A percentile compares a stretch with the other conserved stretches of the same genome.
Conservation (phyloP, 2,888 invertebrate species). For the Achlya flavicornis region DNA sequence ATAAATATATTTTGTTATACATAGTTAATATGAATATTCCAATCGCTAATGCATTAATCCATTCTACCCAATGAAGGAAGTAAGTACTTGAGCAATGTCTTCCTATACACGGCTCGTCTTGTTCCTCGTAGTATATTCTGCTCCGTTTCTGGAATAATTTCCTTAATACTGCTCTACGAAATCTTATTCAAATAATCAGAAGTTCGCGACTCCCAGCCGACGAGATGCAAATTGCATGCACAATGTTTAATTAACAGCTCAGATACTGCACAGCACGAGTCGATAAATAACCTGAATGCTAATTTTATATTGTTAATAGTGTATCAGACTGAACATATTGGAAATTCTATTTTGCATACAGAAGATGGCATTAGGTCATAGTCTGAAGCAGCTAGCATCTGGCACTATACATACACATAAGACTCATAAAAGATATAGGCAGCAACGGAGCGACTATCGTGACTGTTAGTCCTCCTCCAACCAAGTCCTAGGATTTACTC, state of each 20-base stretch:
- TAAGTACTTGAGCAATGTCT: not conserved
- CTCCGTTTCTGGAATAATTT: slow-evolving; percentile 62
- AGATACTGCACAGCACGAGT: slow-evolving; percentile 44
- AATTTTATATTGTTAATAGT: slow-evolving; percentile 12
- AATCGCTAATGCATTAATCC: no score
- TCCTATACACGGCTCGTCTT: slow-evolving; percentile 27
- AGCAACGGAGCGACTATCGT: no score
- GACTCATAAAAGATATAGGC: no score
- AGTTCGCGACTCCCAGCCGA: slow-evolving; percentile 68
- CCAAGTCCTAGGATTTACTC: no score
- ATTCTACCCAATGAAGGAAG: not conserved
- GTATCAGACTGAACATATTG: slow-evolving; percentile 20
- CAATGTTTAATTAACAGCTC: slow-evolving; percentile 66
- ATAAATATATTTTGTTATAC: not conserved
- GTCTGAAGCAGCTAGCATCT: no score
- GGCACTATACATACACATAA: no score
- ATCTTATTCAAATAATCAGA: slow-evolving; percentile 76
- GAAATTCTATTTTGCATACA: not conserved
- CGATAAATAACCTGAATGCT: slow-evolving; percentile 23
- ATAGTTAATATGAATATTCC: no score
- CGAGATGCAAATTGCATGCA: slow-evolving; percentile 73
- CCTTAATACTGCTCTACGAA: slow-evolving; percentile 66
- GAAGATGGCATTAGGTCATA: no score
- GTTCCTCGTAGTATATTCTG: slow-evolving; percentile 32
- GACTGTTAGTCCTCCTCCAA: no score